Percentiles rank a stretch among this genome's conserved stretches.
Evolutionary conservation across 2,888 invertebrate genomes (phyloP).

Genomic region (Cheilosia vernalis): DNA sequence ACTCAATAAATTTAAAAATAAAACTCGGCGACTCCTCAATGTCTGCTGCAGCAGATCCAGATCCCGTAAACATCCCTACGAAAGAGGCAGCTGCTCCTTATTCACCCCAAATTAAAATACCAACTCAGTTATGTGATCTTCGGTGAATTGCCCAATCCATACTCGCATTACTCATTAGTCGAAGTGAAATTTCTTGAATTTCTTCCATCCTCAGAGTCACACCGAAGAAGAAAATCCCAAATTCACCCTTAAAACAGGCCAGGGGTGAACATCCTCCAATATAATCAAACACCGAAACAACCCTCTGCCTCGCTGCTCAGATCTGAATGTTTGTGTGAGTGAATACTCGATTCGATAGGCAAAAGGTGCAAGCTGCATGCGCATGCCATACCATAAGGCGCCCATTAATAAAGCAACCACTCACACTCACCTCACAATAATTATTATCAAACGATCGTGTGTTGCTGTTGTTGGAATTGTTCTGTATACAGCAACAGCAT

Average conservation of each 20-base stretch:
- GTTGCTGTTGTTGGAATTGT: neutral
- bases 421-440: slow-evolving; percentile 25
- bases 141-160: slow-evolving; percentile 31
- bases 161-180: slow-evolving; percentile 58
- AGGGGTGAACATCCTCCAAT: slow-evolving; percentile 22
- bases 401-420: slow-evolving; percentile 44
- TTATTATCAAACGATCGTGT: slow-evolving; percentile 34
- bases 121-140: slow-evolving; percentile 57
- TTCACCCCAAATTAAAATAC: slow-evolving; percentile 67
- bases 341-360: neutral
- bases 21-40: slow-evolving; percentile 6
- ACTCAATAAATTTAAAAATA: neutral
- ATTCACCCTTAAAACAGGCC: slow-evolving; percentile 51
- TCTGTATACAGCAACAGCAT: neutral
- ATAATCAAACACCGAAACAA: slow-evolving; percentile 14
- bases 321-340: slow-evolving; percentile 7
- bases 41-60: slow-evolving; percentile 11
- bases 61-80: slow-evolving; percentile 3
- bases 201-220: slow-evolving; percentile 28
- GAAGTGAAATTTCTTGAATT: slow-evolving; percentile 46
- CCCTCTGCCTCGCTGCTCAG: slow-evolving; percentile 8
- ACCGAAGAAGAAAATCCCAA: slow-evolving; percentile 25
- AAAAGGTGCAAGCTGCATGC: slow-evolving; percentile 66
- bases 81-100: slow-evolving; percentile 50
- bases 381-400: slow-evolving; percentile 67